Percentiles rank a stretch among this genome's conserved stretches.
Conservation (phyloP, 2,113 vertebrate genomes). For the Paramormyrops kingsleyae region DNA sequence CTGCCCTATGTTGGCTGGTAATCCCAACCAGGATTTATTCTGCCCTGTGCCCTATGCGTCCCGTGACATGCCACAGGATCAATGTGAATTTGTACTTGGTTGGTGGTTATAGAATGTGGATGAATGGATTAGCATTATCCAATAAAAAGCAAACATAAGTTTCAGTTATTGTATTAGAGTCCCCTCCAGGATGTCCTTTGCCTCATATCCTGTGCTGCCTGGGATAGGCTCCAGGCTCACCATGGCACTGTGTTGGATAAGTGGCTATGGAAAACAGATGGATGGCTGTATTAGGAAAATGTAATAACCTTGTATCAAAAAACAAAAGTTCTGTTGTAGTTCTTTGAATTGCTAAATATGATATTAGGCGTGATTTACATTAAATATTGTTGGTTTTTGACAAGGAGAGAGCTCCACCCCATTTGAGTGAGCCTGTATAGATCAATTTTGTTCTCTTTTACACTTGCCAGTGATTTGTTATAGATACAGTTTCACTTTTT, state of each 20-base stretch:
- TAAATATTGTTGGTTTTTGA: too few species aligned
- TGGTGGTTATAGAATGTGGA: neutral
- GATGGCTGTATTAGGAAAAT: neutral
- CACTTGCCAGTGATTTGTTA: neutral
- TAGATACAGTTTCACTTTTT: neutral
- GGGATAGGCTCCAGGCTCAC: neutral
- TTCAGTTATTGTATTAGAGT: neutral
- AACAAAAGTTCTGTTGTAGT: neutral
- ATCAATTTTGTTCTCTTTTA: neutral
- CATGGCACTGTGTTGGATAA: neutral
- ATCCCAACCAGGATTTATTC: neutral
- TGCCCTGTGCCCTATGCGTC: neutral
- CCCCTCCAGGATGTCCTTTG: neutral
- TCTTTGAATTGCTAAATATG: neutral
- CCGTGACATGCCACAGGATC: neutral
- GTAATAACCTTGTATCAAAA: neutral
- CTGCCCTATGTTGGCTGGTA: neutral
- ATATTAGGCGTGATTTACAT: neutral
- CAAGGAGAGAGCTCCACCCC: neutral
- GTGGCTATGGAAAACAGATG: neutral
- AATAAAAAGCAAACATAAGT: neutral
- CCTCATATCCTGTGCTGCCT: neutral
- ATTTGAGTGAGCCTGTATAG: neutral
- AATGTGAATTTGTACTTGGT: neutral
- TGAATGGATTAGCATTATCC: neutral